Evolutionary conservation across 1,140 invertebrate species (phyloP).

Genomic region (Lethrus apterus): DNA sequence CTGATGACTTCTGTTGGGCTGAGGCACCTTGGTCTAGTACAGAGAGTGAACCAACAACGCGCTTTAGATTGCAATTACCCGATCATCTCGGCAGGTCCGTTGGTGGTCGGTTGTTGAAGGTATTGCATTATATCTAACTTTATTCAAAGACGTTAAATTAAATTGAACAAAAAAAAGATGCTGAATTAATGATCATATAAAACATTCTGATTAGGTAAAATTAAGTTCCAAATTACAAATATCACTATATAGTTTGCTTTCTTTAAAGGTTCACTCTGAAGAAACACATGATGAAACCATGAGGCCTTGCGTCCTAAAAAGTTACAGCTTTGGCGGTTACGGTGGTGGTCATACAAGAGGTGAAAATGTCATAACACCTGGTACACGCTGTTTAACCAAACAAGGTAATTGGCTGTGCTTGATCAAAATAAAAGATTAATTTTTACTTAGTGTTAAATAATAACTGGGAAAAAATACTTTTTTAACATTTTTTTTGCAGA

Average conservation of each 20-base stretch:
- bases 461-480: not conserved
- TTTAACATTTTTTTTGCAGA: conserved; percentile 43
- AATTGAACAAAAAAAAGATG: too few relatives aligned
- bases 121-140: too few relatives aligned
- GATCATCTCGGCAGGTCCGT: conserved; percentile 26
- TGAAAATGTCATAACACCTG: conserved; percentile 42
- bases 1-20: conserved; percentile 37
- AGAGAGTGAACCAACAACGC: conserved; percentile 33
- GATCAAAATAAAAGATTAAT: not conserved
- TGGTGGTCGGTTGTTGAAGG: conserved; percentile 20
- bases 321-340: conserved; percentile 80
- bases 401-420: conserved; percentile 51
- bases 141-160: too few relatives aligned
- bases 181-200: too few relatives aligned
- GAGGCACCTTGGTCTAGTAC: conserved; percentile 38
- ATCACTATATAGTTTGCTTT: not conserved
- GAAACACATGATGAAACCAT: conserved; percentile 47
- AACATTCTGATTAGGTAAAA: too few relatives aligned
- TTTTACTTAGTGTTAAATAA: not conserved
- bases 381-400: conserved; percentile 56
- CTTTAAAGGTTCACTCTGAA: conserved; percentile 47
- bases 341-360: conserved; percentile 44
- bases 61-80: conserved; percentile 29
- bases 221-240: too few relatives aligned
- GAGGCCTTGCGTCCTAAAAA: conserved; percentile 66